A percentile compares a stretch with the other conserved stretches of the same genome.
phyloP scores from a whole-genome alignment of 2,888 invertebrate genomes.

The Andrena bucephala region DNA sequence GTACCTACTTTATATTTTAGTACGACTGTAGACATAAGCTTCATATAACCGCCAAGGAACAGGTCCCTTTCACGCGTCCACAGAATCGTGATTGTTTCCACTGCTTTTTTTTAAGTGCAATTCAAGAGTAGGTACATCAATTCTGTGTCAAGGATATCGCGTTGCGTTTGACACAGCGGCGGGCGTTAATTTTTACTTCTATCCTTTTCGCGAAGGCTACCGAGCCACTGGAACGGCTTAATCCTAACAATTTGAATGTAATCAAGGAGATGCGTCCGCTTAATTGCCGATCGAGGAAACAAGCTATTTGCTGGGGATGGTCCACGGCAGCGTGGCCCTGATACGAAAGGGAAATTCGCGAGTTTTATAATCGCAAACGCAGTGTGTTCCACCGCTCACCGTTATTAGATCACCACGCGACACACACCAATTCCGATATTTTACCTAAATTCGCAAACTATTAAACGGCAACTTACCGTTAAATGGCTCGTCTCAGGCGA shows the following conservation, averaged over 20 bases:
- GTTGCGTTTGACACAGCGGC: slow-evolving; percentile 44
- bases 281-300: slow-evolving; percentile 69
- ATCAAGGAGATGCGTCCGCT: slow-evolving; percentile 62
- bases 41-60: neutral
- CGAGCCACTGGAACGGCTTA: slow-evolving; percentile 71
- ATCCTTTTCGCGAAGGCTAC: slow-evolving; percentile 63
- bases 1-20: neutral
- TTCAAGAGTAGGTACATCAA: slow-evolving; percentile 27
- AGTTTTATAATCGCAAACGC: slow-evolving; percentile 11
- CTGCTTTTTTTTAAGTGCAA: slow-evolving; percentile 9
- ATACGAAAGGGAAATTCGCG: slow-evolving; percentile 36
- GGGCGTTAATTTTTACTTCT: slow-evolving; percentile 47
- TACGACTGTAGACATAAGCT: no score
- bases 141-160: slow-evolving; percentile 69
- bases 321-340: neutral
- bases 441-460: neutral
- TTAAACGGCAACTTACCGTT: neutral
- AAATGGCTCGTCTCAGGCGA: neutral
- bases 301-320: slow-evolving; percentile 58
- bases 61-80: neutral
- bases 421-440: neutral
- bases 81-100: neutral
- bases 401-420: slow-evolving; percentile 22
- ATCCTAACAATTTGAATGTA: slow-evolving; percentile 69
- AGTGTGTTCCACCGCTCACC: slow-evolving; percentile 23